Conservation (phyloP, 1,140 invertebrate genomes). For the Lycorma delicatula region DNA sequence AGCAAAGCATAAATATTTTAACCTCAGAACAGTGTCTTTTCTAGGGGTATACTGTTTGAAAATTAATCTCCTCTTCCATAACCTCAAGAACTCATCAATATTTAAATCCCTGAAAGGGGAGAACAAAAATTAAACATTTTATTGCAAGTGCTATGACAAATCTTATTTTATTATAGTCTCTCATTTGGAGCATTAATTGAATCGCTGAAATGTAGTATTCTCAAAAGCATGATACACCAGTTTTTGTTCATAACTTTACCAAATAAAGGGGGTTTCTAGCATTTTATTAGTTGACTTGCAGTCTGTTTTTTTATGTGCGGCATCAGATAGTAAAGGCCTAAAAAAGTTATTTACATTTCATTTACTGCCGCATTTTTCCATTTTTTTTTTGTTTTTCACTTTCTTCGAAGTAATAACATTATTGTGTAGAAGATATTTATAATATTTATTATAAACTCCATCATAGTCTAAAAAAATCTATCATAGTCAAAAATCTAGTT, state of each 20-base stretch:
- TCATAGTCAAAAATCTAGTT: neutral
- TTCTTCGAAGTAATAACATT: neutral
- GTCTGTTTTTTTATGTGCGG: neutral
- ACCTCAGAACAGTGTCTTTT: neutral
- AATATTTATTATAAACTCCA: neutral
- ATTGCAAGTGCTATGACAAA: neutral
- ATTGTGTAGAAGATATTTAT: neutral
- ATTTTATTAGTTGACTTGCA: neutral
- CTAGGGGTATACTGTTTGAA: neutral
- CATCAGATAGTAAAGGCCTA: neutral
- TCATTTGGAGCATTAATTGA: neutral
- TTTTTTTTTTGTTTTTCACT: neutral
- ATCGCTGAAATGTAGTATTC: neutral
- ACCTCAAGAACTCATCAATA: neutral
- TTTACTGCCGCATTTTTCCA: neutral
- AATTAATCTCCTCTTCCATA: neutral
- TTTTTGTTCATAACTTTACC: neutral
- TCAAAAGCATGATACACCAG: neutral
- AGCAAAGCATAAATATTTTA: neutral
- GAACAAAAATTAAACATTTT: neutral
- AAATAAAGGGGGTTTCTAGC: neutral
- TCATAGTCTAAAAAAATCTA: neutral
- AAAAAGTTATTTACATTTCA: neutral
- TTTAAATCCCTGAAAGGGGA: neutral
- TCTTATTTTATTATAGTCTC: neutral